A percentile compares a stretch with the other conserved stretches of the same genome.
phyloP scores from a whole-genome alignment of 2,797 vertebrate species.

The Artibeus lituratus region DNA sequence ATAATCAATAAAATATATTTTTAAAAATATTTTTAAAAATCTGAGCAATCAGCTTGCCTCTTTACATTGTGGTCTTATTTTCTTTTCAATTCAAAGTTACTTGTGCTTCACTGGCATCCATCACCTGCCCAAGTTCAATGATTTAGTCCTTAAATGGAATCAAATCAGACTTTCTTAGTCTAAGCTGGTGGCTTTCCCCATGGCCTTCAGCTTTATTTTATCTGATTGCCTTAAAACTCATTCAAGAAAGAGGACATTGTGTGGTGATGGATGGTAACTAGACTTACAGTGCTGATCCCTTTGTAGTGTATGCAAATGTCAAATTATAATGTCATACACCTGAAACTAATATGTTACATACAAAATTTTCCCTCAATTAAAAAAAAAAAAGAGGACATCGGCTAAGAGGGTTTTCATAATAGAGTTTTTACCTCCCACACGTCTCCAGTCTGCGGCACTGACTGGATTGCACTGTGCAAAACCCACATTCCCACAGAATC shows the following conservation, averaged over 20 bases:
- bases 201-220: neutral
- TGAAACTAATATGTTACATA: neutral
- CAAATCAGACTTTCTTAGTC: neutral
- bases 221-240: constrained; percentile 30
- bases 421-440: constrained; percentile 31
- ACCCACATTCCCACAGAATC: neutral
- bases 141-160: constrained; percentile 22
- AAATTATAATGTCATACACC: neutral
- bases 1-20: no score
- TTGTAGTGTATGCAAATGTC: neutral
- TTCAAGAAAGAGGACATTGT: constrained; percentile 13
- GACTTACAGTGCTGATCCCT: neutral
- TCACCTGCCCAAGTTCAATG: neutral
- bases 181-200: neutral
- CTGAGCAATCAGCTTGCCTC: neutral
- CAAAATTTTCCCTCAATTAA: neutral
- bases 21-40: no score
- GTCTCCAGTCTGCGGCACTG: neutral
- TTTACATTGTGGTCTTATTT: neutral
- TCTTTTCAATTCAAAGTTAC: constrained; percentile 29
- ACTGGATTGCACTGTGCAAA: constrained; percentile 16
- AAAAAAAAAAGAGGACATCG: neutral
- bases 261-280: neutral
- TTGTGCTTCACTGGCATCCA: neutral
- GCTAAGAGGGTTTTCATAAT: constrained; percentile 15